Evolutionary conservation across 1,140 invertebrate genomes (phyloP).

Genomic region (Bombyx mori): ASM3026992v2 NC_085113.1:13743501-13744000

Average conservation of each 20-base stretch:
- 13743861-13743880: not conserved
- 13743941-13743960: slow-evolving; percentile 7
- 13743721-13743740: slow-evolving; percentile 26
- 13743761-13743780: slow-evolving; percentile 21
- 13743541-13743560: too few species aligned
- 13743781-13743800: slow-evolving; percentile 10
- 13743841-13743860: not conserved
- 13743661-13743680: not conserved
- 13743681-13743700: not conserved
- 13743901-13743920: slow-evolving; percentile 1
- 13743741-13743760: slow-evolving; percentile 17
- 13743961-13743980: slow-evolving; percentile 6
- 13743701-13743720: slow-evolving; percentile 3
- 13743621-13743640: too few species aligned
- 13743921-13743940: slow-evolving; percentile 15
- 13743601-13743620: too few species aligned
- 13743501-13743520: too few species aligned
- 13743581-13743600: too few species aligned
- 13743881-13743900: slow-evolving; percentile 10
- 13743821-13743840: not conserved
- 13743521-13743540: too few species aligned
- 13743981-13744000: slow-evolving; percentile 2
- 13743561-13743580: too few species aligned
- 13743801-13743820: slow-evolving; percentile 2
- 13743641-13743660: too few species aligned